These are phyloP conservation scores for Lithophane socia DNA, from an alignment of 2,888 invertebrate genomes.

Conservation along the genomic window DNA sequence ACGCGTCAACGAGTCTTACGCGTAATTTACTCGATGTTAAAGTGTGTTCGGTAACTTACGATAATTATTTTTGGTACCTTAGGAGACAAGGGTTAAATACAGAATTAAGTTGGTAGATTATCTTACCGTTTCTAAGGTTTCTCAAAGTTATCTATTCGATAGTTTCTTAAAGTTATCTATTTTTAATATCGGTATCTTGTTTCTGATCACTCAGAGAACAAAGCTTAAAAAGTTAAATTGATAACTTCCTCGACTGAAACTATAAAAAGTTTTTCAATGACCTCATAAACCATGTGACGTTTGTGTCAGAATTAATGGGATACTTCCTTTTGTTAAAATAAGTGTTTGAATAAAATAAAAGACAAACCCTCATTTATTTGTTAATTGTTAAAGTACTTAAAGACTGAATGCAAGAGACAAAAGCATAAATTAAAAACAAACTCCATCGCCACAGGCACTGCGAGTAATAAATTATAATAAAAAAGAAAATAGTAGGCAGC, in stretches of 20 bases:
- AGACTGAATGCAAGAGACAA: conserved; percentile 31
- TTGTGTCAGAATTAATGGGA: background rate
- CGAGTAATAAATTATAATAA: conserved; percentile 53
- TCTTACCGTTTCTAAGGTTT: background rate
- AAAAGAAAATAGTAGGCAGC: conserved; percentile 40
- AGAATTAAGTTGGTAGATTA: background rate
- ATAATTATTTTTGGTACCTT: conserved; percentile 12
- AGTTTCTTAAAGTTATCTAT: background rate
- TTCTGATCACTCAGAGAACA: background rate
- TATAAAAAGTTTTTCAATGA: background rate
- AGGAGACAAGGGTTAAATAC: background rate
- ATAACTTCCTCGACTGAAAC: background rate
- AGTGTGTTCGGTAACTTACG: conserved; percentile 18
- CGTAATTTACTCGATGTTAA: conserved; percentile 40
- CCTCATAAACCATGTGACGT: background rate
- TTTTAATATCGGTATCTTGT: background rate
- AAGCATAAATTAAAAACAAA: conserved; percentile 44
- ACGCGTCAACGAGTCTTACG: conserved; percentile 30
- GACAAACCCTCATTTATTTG: background rate
- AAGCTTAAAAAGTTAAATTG: background rate
- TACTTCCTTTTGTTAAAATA: background rate
- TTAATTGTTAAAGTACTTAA: conserved; percentile 12
- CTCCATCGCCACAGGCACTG: conserved; percentile 2
- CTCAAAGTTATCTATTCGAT: background rate
- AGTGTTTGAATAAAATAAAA: background rate